These are phyloP conservation scores for Pterocles gutturalis DNA, from an alignment of 2,113 vertebrate genomes.

Conservation along the genomic window DNA sequence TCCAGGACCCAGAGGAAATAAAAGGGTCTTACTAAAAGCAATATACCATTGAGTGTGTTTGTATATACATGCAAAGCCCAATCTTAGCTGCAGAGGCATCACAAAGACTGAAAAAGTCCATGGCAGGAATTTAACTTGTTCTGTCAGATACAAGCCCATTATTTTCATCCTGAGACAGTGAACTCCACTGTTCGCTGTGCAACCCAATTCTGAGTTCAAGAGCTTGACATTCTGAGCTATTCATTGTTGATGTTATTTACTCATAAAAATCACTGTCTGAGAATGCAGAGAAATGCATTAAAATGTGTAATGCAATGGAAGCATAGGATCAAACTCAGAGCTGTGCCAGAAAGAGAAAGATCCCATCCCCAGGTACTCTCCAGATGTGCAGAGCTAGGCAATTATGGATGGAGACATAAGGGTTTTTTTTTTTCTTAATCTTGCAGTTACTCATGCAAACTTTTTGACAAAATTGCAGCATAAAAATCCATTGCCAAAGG, in stretches of 20 bases:
- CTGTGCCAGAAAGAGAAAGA: conserved; percentile 7
- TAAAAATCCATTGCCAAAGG: conserved; percentile 21
- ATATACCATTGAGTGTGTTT: conserved; percentile 37
- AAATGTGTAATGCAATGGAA: conserved; percentile 37
- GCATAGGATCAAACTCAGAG: conserved; percentile 7
- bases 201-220: conserved; percentile 9
- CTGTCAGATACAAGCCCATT: not conserved
- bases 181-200: not conserved
- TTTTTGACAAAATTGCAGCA: not conserved
- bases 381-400: not conserved
- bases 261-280: conserved; percentile 56
- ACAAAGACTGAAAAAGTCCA: conserved; percentile 1
- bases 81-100: conserved; percentile 9
- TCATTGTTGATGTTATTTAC: conserved; percentile 42
- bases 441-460: not conserved
- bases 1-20: conserved; percentile 60
- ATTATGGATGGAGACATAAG: not conserved
- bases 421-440: not conserved
- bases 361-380: not conserved
- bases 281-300: conserved; percentile 36
- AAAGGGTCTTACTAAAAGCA: conserved; percentile 63
- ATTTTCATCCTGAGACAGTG: conserved; percentile 16
- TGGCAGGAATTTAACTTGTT: conserved; percentile 21
- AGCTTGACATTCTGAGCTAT: conserved; percentile 35
- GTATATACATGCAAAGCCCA: conserved; percentile 17